phyloP scores from a whole-genome alignment of 2,113 vertebrate species.

The Psammodynastes pulverulentus region DNA sequence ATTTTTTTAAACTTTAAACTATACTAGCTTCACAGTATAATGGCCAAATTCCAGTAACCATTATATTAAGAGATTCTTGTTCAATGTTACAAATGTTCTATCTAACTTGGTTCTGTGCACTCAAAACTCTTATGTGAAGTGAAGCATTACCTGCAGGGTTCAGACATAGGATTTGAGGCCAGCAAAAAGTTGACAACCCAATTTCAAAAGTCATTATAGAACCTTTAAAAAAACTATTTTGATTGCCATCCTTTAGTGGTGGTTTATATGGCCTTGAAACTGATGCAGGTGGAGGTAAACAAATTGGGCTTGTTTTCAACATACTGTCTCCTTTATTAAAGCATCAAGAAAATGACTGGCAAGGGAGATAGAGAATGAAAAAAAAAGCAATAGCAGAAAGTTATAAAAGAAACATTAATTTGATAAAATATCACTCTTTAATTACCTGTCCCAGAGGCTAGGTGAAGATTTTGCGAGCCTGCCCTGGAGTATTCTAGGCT shows the following conservation, averaged over 20 bases:
- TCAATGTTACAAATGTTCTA: background rate
- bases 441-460: constrained; percentile 81
- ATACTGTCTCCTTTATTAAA: constrained; percentile 5
- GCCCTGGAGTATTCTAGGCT: constrained; percentile 79
- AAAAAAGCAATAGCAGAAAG: constrained; percentile 52
- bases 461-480: constrained; percentile 78
- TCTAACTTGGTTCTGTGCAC: background rate
- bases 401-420: constrained; percentile 62
- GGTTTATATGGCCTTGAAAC: constrained; percentile 39
- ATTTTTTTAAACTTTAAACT: too few relatives aligned
- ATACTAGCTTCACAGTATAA: background rate
- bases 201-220: background rate
- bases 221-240: background rate
- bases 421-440: constrained; percentile 64
- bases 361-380: constrained; percentile 22
- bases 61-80: constrained; percentile 12
- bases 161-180: background rate
- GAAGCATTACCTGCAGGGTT: background rate
- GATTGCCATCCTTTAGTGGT: background rate
- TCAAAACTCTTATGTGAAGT: background rate
- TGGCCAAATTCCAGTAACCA: constrained; percentile 1
- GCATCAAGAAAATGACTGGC: constrained; percentile 23
- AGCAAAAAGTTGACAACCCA: background rate
- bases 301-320: constrained; percentile 36
- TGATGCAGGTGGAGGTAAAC: background rate